A percentile compares a stretch with the other conserved stretches of the same genome.
Evolutionary conservation across 2,888 invertebrate genomes (phyloP).

Genomic region (Napeogenes inachia): DNA sequence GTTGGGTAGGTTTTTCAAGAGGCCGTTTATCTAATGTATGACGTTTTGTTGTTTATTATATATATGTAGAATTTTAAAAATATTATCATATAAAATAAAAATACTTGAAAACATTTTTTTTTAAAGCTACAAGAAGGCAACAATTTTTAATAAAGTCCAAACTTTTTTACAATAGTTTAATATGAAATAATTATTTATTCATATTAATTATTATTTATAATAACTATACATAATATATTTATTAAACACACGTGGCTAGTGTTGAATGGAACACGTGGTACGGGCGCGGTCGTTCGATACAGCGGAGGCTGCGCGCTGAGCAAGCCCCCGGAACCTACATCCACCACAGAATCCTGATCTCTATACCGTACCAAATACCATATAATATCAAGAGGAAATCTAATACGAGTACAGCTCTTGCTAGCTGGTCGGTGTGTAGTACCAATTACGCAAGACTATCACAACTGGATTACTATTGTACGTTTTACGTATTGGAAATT

Average conservation of each 20-base stretch:
- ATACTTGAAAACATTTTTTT: too few relatives aligned
- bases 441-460: constrained; percentile 47
- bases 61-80: too few relatives aligned
- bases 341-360: constrained; percentile 28
- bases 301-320: constrained; percentile 48
- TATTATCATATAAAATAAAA: too few relatives aligned
- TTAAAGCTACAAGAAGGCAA: too few relatives aligned
- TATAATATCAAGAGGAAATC: constrained; percentile 40
- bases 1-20: too few relatives aligned
- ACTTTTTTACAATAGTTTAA: too few relatives aligned
- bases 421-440: constrained; percentile 26
- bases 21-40: too few relatives aligned
- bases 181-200: too few relatives aligned
- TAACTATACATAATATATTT: constrained; percentile 18
- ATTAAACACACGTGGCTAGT: constrained; percentile 36
- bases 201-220: not conserved
- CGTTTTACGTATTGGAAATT: constrained; percentile 35
- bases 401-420: constrained; percentile 36
- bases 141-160: too few relatives aligned
- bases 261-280: constrained; percentile 46
- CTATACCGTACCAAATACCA: constrained; percentile 5
- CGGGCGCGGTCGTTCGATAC: constrained; percentile 48
- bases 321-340: constrained; percentile 37
- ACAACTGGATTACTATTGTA: constrained; percentile 41
- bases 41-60: too few relatives aligned